Conservation (phyloP, 2,797 vertebrate genomes). For the Gadopsis marmoratus region DNA sequence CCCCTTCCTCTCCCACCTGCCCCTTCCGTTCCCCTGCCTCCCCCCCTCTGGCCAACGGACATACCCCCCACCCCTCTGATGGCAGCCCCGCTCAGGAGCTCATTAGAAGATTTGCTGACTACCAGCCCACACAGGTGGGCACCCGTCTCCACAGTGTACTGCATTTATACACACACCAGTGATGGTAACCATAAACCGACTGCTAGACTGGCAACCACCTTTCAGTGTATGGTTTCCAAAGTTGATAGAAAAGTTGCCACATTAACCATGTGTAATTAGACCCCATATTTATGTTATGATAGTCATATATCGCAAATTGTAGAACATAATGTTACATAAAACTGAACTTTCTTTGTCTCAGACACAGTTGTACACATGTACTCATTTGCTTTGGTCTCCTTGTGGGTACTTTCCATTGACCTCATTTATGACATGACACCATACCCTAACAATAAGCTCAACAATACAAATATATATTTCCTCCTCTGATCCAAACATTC, state of each 20-base stretch:
- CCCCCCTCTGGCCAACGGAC: slow-evolving; percentile 84
- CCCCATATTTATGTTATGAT: neutral
- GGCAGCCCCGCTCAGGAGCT: slow-evolving; percentile 85
- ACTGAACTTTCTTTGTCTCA: neutral
- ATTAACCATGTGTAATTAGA: neutral
- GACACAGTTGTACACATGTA: neutral
- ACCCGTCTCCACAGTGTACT: neutral
- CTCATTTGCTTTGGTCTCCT: neutral
- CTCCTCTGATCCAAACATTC: neutral
- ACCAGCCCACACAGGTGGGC: slow-evolving; percentile 83
- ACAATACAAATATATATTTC: neutral
- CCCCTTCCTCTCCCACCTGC: slow-evolving; percentile 80
- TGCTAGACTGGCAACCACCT: neutral
- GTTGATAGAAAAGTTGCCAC: neutral
- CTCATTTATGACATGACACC: neutral
- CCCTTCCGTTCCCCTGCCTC: slow-evolving; percentile 79
- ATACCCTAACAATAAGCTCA: neutral
- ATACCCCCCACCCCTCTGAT: slow-evolving; percentile 81
- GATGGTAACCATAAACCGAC: neutral
- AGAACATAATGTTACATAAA: neutral
- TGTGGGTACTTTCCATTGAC: neutral
- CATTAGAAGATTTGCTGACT: slow-evolving; percentile 81
- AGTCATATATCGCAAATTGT: neutral
- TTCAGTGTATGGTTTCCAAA: neutral
- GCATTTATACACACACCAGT: neutral